phyloP scores from a whole-genome alignment of 1,140 invertebrate species.

The Vanessa tameamea region DNA sequence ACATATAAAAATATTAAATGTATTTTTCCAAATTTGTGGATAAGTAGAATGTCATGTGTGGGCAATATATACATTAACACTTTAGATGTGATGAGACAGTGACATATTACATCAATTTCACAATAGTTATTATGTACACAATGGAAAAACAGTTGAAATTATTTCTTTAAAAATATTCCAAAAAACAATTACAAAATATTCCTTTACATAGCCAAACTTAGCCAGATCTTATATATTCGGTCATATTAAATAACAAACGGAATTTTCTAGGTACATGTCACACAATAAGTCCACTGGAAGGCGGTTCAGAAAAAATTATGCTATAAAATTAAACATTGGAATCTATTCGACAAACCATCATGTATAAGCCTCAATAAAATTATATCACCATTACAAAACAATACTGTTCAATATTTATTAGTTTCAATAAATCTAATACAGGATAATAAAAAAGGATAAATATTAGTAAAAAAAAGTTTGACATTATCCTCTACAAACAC shows the following conservation, averaged over 20 bases:
- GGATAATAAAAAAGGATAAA: constrained; percentile 53
- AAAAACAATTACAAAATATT: constrained; percentile 34
- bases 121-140: constrained; percentile 53
- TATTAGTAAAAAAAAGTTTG: constrained; percentile 57
- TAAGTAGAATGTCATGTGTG: constrained; percentile 68
- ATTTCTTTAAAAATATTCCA: constrained; percentile 28
- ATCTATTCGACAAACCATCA: constrained; percentile 23
- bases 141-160: constrained; percentile 46
- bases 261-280: background rate
- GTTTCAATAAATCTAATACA: constrained; percentile 57
- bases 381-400: constrained; percentile 63
- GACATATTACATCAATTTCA: constrained; percentile 63
- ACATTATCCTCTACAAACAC: constrained; percentile 46
- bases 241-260: background rate
- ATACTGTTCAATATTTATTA: constrained; percentile 59
- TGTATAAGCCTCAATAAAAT: constrained; percentile 60
- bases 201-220: constrained; percentile 6
- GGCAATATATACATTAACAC: constrained; percentile 67
- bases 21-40: constrained; percentile 61
- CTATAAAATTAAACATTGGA: constrained; percentile 22
- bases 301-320: background rate
- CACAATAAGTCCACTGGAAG: background rate
- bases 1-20: constrained; percentile 80
- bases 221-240: constrained; percentile 27
- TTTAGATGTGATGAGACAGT: constrained; percentile 56